Percentiles rank a stretch among this genome's conserved stretches.
These are phyloP conservation scores for Ectropis grisescens DNA, from an alignment of 1,140 invertebrate genomes.

Conservation along the genomic window DNA sequence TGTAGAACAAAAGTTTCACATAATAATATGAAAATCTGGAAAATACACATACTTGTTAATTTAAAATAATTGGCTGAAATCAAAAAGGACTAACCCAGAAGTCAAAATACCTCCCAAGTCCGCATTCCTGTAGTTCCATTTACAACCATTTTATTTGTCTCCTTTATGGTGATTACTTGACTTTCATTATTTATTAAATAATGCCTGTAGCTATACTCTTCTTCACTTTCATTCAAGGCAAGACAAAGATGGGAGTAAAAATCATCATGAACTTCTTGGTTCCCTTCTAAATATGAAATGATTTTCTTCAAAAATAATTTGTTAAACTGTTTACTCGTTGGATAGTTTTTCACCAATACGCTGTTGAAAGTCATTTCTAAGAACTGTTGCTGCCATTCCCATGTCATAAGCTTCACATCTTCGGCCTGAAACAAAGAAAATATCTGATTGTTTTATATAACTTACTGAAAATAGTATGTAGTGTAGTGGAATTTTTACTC, in stretches of 20 bases:
- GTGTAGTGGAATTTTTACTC: too few relatives aligned
- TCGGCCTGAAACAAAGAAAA: conserved; percentile 35
- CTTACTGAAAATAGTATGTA: too few relatives aligned
- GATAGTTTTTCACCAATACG: conserved; percentile 32
- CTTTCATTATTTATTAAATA: conserved; percentile 34
- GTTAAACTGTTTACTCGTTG: conserved; percentile 30
- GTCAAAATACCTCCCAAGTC: conserved; percentile 49
- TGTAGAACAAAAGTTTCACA: too few relatives aligned
- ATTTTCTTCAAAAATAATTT: conserved; percentile 50
- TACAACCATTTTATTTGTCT: conserved; percentile 55
- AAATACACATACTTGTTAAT: too few relatives aligned
- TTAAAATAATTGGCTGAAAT: too few relatives aligned
- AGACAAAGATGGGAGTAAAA: conserved; percentile 38
- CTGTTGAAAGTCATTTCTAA: conserved; percentile 30
- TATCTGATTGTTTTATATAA: too few relatives aligned
- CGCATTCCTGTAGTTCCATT: conserved; percentile 56
- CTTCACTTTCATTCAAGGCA: conserved; percentile 18
- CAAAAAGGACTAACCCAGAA: too few relatives aligned
- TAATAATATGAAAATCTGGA: too few relatives aligned
- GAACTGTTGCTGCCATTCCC: conserved; percentile 30
- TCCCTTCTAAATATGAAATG: conserved; percentile 27
- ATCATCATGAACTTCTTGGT: conserved; percentile 49
- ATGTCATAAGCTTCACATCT: conserved; percentile 27
- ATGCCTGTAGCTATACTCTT: conserved; percentile 34
- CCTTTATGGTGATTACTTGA: conserved; percentile 38